phyloP scores from a whole-genome alignment of 2,797 vertebrate genomes.

The Nyctalus aviator region DNA sequence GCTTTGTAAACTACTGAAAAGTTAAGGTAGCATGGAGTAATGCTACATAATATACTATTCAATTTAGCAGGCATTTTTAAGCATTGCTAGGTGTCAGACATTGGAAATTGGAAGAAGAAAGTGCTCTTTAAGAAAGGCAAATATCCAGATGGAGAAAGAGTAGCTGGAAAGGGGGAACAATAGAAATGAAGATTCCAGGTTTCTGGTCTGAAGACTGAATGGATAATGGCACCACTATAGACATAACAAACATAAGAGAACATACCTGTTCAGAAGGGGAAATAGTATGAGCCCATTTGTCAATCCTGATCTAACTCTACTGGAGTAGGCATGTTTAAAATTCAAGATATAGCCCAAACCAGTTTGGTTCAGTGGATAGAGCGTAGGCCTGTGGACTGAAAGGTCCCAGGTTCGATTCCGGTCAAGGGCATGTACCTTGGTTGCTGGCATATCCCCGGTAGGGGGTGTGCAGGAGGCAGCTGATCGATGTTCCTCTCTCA shows the following conservation, averaged over 20 bases:
- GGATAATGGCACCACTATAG: background rate
- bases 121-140: background rate
- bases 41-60: background rate
- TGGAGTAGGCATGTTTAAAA: background rate
- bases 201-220: background rate
- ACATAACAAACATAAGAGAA: background rate
- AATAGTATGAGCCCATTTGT: background rate
- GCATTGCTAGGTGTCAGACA: background rate
- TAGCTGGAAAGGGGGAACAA: background rate
- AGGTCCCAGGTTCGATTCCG: too few species aligned
- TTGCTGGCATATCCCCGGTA: too few species aligned
- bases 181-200: background rate
- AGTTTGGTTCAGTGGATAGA: too few species aligned
- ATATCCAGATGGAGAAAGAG: background rate
- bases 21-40: background rate
- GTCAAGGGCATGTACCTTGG: too few species aligned
- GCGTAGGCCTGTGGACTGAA: too few species aligned
- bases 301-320: background rate
- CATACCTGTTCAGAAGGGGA: background rate
- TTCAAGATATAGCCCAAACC: background rate
- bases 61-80: background rate
- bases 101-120: background rate
- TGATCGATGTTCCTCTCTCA: too few species aligned
- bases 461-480: too few species aligned
- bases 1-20: background rate